Base-by-base conservation (phyloP, 2,888 invertebrate genomes). In the Lydus trimaculatus region DNA sequence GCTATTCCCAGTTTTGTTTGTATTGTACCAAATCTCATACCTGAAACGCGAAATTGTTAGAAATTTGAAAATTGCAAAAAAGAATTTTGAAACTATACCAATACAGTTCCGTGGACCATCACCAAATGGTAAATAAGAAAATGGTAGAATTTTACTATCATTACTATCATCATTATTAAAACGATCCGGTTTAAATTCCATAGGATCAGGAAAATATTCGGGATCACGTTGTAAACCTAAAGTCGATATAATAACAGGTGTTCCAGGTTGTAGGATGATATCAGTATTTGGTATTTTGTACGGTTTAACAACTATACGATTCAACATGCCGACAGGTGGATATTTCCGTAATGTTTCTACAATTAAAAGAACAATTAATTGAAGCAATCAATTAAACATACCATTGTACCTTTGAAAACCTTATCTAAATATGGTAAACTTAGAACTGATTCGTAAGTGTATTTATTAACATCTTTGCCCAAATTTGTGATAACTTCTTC, bases 401-500 rank as follows among this genome's bases (percentile, higher is more conserved):
- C 6, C 17, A 31, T 28, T 20, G 43, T 69, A 78, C 78, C 80
- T 63, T 73, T 71, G 17, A 79, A 17, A 20, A 78, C 75, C 73
- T 77, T 77, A 15, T 87, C 86, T 73, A 88, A 74, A 67, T 87
- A 87, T 0, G 80, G 80, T 86, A 88, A 84, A n/a, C 85, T 83
- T 61, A 80, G 78, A 1, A 87, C 63, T 0, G 81, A 75, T 0
- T 88, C 86, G 66, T 84, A 87, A 6, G 82, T 84, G 0, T 87
- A 64, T 9, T 75, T 70, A 0, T 82, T 84, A 9, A 78, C 76
- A 61, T 84, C 72, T n/a, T 81, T 79, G 1, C 78, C 72, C 17
- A 85, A 48, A 8, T 79, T 77, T 0, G 72, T 61, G 0, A 77
- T 69, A 8, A 88, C 79, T 75, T 88, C 87, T 1, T 79, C 36